phyloP scores from a whole-genome alignment of 2,113 vertebrate genomes.

The Neolamprologus tretocephalus region DNA sequence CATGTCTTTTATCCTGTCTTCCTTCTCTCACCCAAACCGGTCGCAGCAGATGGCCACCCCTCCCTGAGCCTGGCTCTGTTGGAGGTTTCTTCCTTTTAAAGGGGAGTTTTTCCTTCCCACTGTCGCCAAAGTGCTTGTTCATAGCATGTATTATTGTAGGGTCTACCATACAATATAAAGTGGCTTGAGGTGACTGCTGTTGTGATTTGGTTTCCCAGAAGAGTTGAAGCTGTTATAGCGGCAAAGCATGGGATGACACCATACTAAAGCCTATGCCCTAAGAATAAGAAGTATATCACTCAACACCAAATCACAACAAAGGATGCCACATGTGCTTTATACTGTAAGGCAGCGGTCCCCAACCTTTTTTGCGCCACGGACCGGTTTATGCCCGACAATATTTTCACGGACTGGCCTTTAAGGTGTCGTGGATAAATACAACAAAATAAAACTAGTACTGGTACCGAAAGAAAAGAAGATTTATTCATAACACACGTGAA shows the following conservation, averaged over 20 bases:
- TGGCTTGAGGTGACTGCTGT: background rate
- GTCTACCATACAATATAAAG: background rate
- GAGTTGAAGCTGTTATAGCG: background rate
- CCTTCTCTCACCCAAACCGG: background rate
- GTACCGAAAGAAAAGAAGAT: background rate
- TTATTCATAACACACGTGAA: background rate
- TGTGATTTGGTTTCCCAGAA: background rate
- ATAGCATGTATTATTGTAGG: background rate
- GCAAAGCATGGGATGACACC: background rate
- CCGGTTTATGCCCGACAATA: background rate
- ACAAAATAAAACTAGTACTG: background rate
- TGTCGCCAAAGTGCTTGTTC: background rate
- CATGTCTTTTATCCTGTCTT: background rate
- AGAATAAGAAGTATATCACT: background rate
- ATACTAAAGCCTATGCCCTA: background rate
- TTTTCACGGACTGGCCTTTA: background rate
- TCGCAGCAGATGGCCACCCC: background rate
- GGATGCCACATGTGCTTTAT: background rate
- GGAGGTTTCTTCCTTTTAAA: background rate
- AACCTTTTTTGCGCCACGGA: background rate
- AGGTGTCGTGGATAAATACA: background rate
- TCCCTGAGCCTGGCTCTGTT: fast-evolving
- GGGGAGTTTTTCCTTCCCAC: background rate
- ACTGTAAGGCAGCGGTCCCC: background rate
- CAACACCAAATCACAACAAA: background rate